Evolutionary conservation across 1,140 invertebrate genomes (phyloP), one percentile per base, ranked within the genome.

Genomic region (Ostrea edulis): DNA sequence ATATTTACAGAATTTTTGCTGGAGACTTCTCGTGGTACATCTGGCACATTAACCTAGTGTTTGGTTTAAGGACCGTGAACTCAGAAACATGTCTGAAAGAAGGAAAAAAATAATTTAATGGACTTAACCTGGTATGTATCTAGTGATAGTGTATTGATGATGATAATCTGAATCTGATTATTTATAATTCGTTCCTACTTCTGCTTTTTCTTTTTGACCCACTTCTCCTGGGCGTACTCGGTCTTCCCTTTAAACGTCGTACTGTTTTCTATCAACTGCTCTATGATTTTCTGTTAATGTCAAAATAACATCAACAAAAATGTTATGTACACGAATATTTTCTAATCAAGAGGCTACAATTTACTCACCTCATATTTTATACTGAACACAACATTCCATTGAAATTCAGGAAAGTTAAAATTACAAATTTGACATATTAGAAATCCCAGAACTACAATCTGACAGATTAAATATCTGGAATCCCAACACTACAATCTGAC

Each of bases 151-250:
- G n/a, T 62, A 11, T 55, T 22, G 5, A 62, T 14, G 3, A 58
- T 22, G 11, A 0, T 58, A 44, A 14, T 85, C n/a, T 62, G 22
- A 44, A 14, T 85, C n/a, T 62, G 22, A 22, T 54, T 29, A 8
- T 55, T 62, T 55, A 35, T n/a, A 62, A 12, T 58, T 20, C 25
- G 62, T 35, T 11, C 97, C 94, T 98, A 98, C 93, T 98, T 98
- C 89, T 97, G 97, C 90, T 98, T 97, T 94, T 99, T 99, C 93
- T 99, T 99, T 77, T 97, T 97, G 8, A 99, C 96, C 94, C 99
- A 99, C 94, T 99, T 99, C 91, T 98, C 97, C 94, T 99, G 98
- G 0, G 98, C 97, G 94, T 97, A 99, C 92, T 97, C 97, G 0
- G 98, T 99, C 96, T 98, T 98, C 53, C 96, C 95, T 51, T 96